Evolutionary conservation across 2,797 vertebrate species (phyloP).

Genomic region (Coregonus suidteri): DNA sequence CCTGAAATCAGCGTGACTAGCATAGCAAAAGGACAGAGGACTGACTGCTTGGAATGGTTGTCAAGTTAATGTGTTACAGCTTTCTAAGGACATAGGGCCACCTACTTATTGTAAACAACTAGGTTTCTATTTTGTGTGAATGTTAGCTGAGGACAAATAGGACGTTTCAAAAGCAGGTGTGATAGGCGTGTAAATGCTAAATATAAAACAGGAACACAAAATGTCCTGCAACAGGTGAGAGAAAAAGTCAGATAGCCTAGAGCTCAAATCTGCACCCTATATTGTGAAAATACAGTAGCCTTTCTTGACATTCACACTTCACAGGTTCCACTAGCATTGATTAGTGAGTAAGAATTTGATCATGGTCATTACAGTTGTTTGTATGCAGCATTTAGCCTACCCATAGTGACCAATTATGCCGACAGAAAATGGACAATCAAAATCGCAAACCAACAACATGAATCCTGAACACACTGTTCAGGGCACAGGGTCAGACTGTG

Average conservation of each 20-base stretch:
- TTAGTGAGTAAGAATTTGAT: too few species aligned
- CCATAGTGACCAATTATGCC: not conserved
- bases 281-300: too few species aligned
- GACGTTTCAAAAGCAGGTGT: not conserved
- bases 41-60: not conserved
- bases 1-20: too few species aligned
- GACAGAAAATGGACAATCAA: not conserved
- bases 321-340: too few species aligned
- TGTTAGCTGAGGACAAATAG: not conserved
- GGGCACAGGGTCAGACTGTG: not conserved
- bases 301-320: too few species aligned
- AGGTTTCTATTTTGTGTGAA: not conserved
- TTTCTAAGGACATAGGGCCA: slow-evolving; percentile 17
- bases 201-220: not conserved
- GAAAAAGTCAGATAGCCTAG: too few species aligned
- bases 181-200: not conserved
- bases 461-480: not conserved
- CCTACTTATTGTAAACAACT: not conserved
- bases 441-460: not conserved
- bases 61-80: not conserved
- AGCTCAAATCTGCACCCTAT: too few species aligned
- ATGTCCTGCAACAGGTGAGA: too few species aligned
- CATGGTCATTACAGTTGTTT: not conserved
- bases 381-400: not conserved
- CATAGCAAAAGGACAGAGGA: not conserved